Conservation (phyloP, 92 coral and sea anemone genomes). For the Heliopora coerulea region DNA sequence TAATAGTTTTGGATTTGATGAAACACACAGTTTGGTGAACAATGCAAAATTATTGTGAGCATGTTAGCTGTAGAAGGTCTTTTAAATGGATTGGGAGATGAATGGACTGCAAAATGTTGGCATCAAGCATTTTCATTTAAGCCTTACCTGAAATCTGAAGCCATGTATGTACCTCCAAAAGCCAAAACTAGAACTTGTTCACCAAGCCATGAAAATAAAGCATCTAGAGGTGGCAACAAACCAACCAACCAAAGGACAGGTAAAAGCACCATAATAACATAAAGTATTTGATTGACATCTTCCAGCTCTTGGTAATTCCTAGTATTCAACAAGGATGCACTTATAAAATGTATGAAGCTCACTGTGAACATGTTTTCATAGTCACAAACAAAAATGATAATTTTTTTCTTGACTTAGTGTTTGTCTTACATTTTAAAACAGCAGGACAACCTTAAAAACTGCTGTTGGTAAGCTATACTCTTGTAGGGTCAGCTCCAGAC, state of each 20-base stretch:
- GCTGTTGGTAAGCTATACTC: too few species aligned
- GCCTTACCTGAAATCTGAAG: conserved; percentile 79
- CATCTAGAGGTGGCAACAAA: conserved; percentile 88
- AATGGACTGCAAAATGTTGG: too few species aligned
- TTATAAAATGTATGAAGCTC: neutral
- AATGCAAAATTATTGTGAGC: too few species aligned
- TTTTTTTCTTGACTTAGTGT: too few species aligned
- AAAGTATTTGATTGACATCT: conserved; percentile 63
- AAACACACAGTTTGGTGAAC: neutral
- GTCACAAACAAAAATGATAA: too few species aligned
- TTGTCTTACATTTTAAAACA: too few species aligned
- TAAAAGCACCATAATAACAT: conserved; percentile 66
- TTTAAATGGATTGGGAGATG: too few species aligned
- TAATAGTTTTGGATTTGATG: neutral
- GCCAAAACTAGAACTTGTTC: conserved; percentile 81
- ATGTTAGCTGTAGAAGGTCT: too few species aligned
- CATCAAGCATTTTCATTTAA: too few species aligned
- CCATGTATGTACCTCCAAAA: conserved; percentile 92
- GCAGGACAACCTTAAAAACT: too few species aligned
- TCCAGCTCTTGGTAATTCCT: conserved; percentile 61
- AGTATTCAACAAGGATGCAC: too few species aligned
- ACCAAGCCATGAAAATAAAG: conserved; percentile 79
- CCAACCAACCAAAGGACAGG: conserved; percentile 83
- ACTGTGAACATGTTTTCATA: neutral
- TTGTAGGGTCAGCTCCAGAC: too few species aligned